Evolutionary conservation across 2,113 vertebrate genomes (phyloP), one percentile per base, ranked within the genome.

Genomic region (Dryoscopus gambensis): DNA sequence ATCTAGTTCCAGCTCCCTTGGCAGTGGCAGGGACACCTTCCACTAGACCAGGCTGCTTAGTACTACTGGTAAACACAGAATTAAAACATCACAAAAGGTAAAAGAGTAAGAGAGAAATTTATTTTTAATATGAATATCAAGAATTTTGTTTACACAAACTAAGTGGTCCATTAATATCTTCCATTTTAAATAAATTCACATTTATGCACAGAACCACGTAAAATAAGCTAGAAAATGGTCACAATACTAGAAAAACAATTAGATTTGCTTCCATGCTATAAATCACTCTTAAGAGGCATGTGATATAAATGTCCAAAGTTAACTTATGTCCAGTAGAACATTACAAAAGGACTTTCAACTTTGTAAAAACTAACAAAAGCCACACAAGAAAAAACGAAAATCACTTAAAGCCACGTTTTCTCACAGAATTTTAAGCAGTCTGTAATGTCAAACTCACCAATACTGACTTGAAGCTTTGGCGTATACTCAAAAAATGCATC

Each of bases 61-160:
- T 49, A 37, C 25, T 49, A 18, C 12, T n/a, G 31, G 55, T 47
- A 44, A 62, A 62, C 31, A 35, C 15, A 37, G 46, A 84, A 76
- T 33, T 65, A 68, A 90, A 82, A 70, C 22, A 64, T 22, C 30
- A 82, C 52, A 37, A 59, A 75, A n/a, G 33, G 21, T 87, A 93
- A 85, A 97, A 97, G 88, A 91, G 90, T 84, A 87, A 81, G 84
- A 90, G 81, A 89, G 59, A 86, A 78, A 81, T 87, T 95, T 90
- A 81, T 84, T 95, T 94, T 95, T 89, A 75, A 55, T 92, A 91
- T 84, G 79, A 92, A 67, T 93, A 93, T 78, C 85, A 88, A n/a
- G 86, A 88, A 84, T 39, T 83, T 91, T 33, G 60, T 93, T 94
- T 96, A 81, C 88, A 94, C 79, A 92, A 95, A 81, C 81, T 84